Evolutionary conservation across 2,888 invertebrate species (phyloP).

Genomic region (Amaurobius ferox): DNA sequence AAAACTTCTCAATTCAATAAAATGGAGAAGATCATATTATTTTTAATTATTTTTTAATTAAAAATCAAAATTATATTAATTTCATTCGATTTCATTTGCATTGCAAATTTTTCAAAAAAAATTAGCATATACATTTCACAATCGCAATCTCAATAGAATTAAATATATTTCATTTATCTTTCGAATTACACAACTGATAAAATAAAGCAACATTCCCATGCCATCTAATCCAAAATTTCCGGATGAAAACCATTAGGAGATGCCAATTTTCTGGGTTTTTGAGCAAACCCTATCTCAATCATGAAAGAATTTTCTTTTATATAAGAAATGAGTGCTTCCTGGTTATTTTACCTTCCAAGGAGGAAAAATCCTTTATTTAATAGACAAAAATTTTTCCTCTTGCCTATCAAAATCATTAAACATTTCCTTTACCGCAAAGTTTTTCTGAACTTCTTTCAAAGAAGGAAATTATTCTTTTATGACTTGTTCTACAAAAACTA

Average conservation of each 20-base stretch:
- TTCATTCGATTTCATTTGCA: no score
- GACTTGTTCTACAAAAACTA: background rate
- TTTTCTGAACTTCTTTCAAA: background rate
- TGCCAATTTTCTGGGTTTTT: background rate
- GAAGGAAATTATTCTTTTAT: background rate
- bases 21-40: no score
- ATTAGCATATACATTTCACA: no score
- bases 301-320: background rate
- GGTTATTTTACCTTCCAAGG: background rate
- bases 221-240: background rate
- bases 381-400: background rate
- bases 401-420: conserved; percentile 2
- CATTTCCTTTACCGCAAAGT: background rate
- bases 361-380: background rate
- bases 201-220: background rate
- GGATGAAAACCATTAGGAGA: background rate
- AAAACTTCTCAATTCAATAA: no score
- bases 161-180: no score
- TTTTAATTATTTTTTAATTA: no score
- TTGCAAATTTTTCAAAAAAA: no score
- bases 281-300: background rate
- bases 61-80: no score
- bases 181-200: no score
- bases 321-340: background rate
- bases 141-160: no score